phyloP scores from a whole-genome alignment of 2,113 vertebrate species.

The Corythornis madagascariensis region DNA sequence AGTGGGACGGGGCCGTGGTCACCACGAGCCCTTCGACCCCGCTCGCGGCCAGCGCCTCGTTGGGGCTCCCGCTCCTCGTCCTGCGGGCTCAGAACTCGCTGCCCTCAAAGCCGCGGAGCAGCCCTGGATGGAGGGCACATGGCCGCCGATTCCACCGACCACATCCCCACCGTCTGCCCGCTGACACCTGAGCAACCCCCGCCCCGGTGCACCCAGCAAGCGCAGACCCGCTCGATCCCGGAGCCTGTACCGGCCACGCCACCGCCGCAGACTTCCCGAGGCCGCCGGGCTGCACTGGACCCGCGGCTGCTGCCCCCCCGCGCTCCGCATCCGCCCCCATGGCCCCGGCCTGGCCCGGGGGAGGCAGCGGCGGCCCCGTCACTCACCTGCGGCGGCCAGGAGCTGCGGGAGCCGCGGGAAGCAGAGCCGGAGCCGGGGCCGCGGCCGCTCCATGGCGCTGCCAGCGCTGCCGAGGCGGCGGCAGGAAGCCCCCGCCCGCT shows the following conservation, averaged over 20 bases:
- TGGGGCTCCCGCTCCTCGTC: neutral
- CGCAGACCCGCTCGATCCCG: neutral
- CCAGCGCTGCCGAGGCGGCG: neutral
- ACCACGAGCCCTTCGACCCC: neutral
- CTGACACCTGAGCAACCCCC: neutral
- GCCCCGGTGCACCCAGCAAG: neutral
- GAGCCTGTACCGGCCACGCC: neutral
- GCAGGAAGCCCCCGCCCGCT: constrained; percentile 18
- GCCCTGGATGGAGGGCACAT: neutral
- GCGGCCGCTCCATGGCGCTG: neutral
- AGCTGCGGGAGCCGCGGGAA: neutral
- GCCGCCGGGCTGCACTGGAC: neutral
- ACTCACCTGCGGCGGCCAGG: constrained; percentile 15
- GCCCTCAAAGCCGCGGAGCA: too few relatives aligned
- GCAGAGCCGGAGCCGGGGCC: neutral
- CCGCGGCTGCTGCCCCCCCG: neutral
- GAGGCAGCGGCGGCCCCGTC: neutral
- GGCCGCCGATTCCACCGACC: neutral
- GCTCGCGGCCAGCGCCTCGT: neutral
- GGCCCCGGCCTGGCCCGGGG: too few relatives aligned
- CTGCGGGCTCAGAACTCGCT: neutral
- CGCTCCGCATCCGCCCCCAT: neutral
- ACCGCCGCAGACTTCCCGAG: neutral
- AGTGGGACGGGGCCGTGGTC: neutral
- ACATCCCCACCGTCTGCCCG: neutral